Evolutionary conservation across 2,113 vertebrate species (phyloP), one percentile per base, ranked within the genome.

Genomic region (Pyxicephalus adspersus): DNA sequence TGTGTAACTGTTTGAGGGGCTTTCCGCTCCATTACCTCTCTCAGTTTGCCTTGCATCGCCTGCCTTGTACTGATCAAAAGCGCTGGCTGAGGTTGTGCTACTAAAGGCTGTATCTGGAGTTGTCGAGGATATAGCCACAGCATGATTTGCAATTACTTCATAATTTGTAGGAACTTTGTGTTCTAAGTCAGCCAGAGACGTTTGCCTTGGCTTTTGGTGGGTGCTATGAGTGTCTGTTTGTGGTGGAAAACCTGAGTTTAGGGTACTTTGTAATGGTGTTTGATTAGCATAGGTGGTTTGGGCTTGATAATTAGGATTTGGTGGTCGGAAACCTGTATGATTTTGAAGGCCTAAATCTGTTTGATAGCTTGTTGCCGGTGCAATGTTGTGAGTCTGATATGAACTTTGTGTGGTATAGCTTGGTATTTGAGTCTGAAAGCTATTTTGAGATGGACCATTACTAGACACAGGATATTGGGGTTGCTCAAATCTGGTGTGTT

Each of bases 141-240:
- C 87, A 57, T 96, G 92, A 7, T 94, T 91, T 61, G 92, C 84
- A 0, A 99, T 95, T 54, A 98, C 94, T 84, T 99, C 98, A 17
- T 99, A 99, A 89, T 98, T 98, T 64, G 97, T 98, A 57, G 96
- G 94, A 20, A 97, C 91, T 86, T 98, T 98, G 85, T 99, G 97
- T 83, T 99, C 98, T 76, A 99, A 89, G 84, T 99, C 98, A 2
- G 95, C 96, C 84, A 99, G 89, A 0, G 96, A 96, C 0, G 97
- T 98, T 87, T 99, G 98, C 31, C 94, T 89, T 0, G 95, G 96
- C 87, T 97, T 97, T 90, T 96, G 96, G 84, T 95, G 94, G 18
- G 90, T 90, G 0, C 91, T 81, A 11, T 92, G 92, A 34, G 94
- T 90, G 1, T 97, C 97, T 3, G 90, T 86, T 0, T 93, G 93